Base-by-base conservation (phyloP, 2,113 vertebrate species). In the Pollachius pollachius region DNA sequence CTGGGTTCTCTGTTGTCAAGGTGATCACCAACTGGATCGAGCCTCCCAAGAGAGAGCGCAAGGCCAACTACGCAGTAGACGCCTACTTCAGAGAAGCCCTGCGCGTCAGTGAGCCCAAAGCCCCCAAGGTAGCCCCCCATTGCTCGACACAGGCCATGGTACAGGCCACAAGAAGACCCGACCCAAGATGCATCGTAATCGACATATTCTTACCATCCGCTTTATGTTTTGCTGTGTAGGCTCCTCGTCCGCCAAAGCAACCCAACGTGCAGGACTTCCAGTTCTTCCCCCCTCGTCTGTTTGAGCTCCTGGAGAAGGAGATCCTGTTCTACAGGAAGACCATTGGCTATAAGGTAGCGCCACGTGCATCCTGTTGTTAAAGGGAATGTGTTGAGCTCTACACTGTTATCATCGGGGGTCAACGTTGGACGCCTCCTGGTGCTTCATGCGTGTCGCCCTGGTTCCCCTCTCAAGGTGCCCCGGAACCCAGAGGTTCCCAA, bases 21-120 rank as follows among this genome's bases (percentile, higher is more conserved):
- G 93, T 98, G 85, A 95, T 99, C 86, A 99, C 94, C 58, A 96
- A 99, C 87, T 99, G 97, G 97, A 99, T 99, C 37, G 97, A 99
- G 62, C 97, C 97, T 0, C 97, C 97, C 1, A 99, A 99, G 80
- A 92, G 97, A 83, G 97, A 99, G 82, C 94, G 97, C 76, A 99
- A 99, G 92, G 97, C 97, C 52, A 99, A 99, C 78, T 99, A 99
- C 0, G 97, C 97, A 0, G 97, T 99, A 9, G 97, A 99, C 70
- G 97, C 97, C 0, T 99, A 99, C 81, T 99, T 99, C 86, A 93
- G 96, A 87, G 97, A 99, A 87, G 97, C 97, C 23, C 94, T 99
- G 70, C 92, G 97, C 59, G 97, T 99, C 84, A 99, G 97, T 77
- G 97, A 99, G 68, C 97, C 97, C 16, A 99, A 99, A 93, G 97